Base-by-base conservation (phyloP, 2,113 vertebrate species). In the Tragelaphus scriptus region DNA sequence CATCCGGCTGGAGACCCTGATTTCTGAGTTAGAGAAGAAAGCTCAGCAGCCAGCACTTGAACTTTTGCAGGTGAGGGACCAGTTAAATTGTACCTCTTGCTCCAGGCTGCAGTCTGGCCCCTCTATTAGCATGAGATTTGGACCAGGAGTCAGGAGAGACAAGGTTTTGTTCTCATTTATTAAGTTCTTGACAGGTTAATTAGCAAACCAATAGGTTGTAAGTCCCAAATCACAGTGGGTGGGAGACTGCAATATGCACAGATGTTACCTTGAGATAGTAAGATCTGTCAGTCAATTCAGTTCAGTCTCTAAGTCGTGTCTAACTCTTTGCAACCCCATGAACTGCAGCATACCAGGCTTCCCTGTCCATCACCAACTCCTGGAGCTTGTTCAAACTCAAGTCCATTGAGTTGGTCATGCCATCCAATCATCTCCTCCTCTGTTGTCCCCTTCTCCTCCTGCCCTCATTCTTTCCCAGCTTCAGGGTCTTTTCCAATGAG, bases 11-110 rank as follows among this genome's bases (percentile, higher is more conserved):
- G 95, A 88, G 51, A 26, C 1, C 0, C 30, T 96, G 68, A 68
- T 96, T 6, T 82, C 0, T 0, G 80, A 98, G 75, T 79, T 97
- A 6, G 12, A 97, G 95, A 90, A 95, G 84, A 98, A 96, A 10
- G 6, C 23, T 14, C 28, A 47, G 2, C 97, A 97, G 95, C 90
- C 80, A 0, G 91, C 6, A 4, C 6, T 44, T 0, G 86, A 98
- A 1, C 96, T 98, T 95, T 95, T 98, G 6, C 53, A 0, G 98
- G 98, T 98, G 88, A 98, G 94, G 13, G 4, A 28, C 40, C 56
- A 77, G 3, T 56, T 82, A 30, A 32, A 63, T 3, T 61, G 5
- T 32, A 28, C 44, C 44, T 85, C 86, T 79, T 68, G 49, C 3
- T 30, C 32, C 21, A 85, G 71, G 63, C 49, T 79, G 9, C 10